Evolutionary conservation across 2,888 invertebrate species (phyloP).

Genomic region (Colostygia pectinataria): DNA sequence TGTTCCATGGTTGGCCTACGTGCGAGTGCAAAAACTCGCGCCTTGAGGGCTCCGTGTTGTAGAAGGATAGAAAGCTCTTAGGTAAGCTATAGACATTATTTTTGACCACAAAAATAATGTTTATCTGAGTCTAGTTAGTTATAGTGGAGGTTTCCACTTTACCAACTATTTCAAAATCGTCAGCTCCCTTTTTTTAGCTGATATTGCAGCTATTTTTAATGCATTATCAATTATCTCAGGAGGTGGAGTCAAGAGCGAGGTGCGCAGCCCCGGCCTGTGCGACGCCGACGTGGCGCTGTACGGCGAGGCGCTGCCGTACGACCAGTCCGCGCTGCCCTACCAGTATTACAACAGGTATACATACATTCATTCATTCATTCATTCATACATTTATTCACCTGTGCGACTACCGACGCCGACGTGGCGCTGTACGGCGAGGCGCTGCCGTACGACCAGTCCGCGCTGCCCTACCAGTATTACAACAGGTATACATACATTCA

Average conservation of each 20-base stretch:
- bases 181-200: not conserved
- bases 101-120: too few species aligned
- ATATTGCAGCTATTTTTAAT: too few species aligned
- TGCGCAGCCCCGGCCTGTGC: constrained; percentile 86
- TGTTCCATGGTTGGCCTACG: too few species aligned
- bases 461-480: constrained; percentile 88
- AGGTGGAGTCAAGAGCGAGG: constrained; percentile 87
- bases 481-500: constrained; percentile 79
- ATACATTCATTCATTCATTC: not conserved
- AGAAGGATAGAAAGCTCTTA: too few species aligned
- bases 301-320: constrained; percentile 79
- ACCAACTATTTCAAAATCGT: not conserved
- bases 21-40: too few species aligned
- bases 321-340: constrained; percentile 84
- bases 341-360: constrained; percentile 88
- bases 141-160: too few species aligned
- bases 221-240: too few species aligned
- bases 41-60: too few species aligned
- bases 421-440: constrained; percentile 69
- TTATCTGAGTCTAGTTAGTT: too few species aligned
- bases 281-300: constrained; percentile 80
- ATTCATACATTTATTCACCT: not conserved
- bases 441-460: constrained; percentile 79
- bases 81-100: too few species aligned
- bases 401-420: constrained; percentile 36